Evolutionary conservation across 2,113 vertebrate genomes (phyloP), one percentile per base, ranked within the genome.

Genomic region (Gymnobelideus leadbeateri): DNA sequence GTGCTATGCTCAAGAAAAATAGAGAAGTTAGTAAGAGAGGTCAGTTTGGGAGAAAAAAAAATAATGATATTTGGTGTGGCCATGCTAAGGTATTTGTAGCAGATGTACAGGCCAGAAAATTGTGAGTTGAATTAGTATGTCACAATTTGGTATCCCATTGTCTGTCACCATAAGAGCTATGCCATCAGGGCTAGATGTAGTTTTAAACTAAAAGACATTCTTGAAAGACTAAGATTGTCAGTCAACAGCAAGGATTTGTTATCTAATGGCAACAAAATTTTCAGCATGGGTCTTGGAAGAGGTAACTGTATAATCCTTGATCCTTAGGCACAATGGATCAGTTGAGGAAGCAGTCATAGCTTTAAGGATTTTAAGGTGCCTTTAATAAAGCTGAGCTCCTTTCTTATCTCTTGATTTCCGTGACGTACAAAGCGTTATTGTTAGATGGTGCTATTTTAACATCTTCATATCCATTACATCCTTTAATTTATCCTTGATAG

Each of bases 401-500:
- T 94, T 96, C 43, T 96, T 97, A 93, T 95, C 95, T 95, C 49
- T 94, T 91, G 31, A 21, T 95, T 97, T 96, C 92, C 96, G 12
- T 84, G 37, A 26, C 89, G 92, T 89, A 95, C 77, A 96, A 52
- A 92, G 61, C 49, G 50, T 95, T 95, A 94, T 96, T 96, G 12
- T 96, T 96, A 95, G 28, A 89, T 84, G n/a, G 89, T 91, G 6
- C 51, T 96, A 90, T 51, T 31, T 94, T 97, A 92, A 91, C 93
- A 89, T 94, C 89, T 95, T 94, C 91, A 14, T 93, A 89, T 96
- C 55, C 57, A n/a, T 95, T 96, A 97, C 89, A 93, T 93, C 46
- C 53, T 95, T 95, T 96, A 51, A 96, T 96, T 97, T 96, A 97
- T 95, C 92, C 21, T 55, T 77, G 51, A 93, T 93, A 93, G 25